These are phyloP conservation scores for Acanthoscelides obtectus DNA, from an alignment of 2,888 invertebrate genomes.

Conservation along the genomic window DNA sequence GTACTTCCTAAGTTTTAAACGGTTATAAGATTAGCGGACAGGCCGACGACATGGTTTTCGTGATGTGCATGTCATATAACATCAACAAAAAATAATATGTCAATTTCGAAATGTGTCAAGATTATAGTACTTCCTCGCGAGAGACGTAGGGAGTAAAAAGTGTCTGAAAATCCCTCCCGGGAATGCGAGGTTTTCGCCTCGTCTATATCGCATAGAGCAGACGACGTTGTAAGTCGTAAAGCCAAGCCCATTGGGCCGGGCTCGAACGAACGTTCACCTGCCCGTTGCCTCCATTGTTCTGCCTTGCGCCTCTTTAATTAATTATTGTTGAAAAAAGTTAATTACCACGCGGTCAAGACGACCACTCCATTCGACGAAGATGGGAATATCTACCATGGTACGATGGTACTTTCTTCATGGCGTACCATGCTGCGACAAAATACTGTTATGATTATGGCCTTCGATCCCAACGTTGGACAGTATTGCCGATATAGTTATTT, in stretches of 20 bases:
- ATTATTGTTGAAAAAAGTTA: constrained; percentile 16
- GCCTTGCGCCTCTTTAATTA: constrained; percentile 21
- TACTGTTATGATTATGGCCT: neutral
- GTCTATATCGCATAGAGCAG: no score
- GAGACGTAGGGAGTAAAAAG: no score
- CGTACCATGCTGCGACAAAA: neutral
- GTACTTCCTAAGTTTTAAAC: no score
- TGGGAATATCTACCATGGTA: neutral
- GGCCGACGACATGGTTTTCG: no score
- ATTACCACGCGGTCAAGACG: neutral
- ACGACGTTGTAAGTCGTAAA: neutral
- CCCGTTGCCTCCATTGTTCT: constrained; percentile 32
- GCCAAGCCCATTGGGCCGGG: neutral
- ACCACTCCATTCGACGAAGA: neutral
- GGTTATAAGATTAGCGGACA: no score
- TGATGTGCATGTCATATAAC: no score
- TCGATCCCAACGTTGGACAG: neutral
- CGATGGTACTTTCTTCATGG: neutral
- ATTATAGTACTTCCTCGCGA: no score
- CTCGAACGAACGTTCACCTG: constrained; percentile 23
- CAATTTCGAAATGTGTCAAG: no score
- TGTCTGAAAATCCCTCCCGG: no score
- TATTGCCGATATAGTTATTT: no score
- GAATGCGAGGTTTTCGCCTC: no score
- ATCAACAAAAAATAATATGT: no score